These are phyloP conservation scores for Lepidurus couesii DNA, from an alignment of 1,140 invertebrate genomes.

Conservation along the genomic window DNA sequence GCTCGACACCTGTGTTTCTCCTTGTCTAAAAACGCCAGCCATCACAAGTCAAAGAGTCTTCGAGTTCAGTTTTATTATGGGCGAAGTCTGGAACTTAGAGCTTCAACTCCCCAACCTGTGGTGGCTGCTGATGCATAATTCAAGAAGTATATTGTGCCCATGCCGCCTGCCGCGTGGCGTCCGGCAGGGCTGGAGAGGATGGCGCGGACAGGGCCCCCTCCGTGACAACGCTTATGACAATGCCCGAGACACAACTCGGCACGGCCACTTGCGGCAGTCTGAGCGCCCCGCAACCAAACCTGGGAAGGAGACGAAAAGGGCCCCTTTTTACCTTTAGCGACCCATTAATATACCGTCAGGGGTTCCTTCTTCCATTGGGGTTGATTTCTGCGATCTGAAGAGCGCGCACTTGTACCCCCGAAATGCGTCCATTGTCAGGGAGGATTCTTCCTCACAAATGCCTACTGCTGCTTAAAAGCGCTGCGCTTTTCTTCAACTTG, in stretches of 20 bases:
- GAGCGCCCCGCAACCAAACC: neutral
- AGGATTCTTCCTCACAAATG: neutral
- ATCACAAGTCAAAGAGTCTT: neutral
- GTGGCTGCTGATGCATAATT: conserved; percentile 12
- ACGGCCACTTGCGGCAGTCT: neutral
- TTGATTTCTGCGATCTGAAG: neutral
- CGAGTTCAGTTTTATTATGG: neutral
- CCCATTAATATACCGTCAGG: conserved; percentile 13
- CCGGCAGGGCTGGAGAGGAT: neutral
- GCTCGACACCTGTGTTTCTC: neutral
- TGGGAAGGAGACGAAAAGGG: neutral
- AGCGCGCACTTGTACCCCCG: neutral
- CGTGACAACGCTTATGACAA: conserved; percentile 21
- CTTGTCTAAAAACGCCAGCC: neutral
- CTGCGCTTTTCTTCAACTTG: neutral
- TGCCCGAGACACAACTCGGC: conserved; percentile 12
- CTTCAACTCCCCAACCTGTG: conserved; percentile 5
- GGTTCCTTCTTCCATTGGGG: neutral
- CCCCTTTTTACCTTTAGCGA: conserved; percentile 19
- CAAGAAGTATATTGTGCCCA: neutral
- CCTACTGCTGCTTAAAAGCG: conserved; percentile 7
- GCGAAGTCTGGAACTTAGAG: neutral
- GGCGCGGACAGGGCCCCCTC: conserved; percentile 19
- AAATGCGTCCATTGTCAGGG: neutral
- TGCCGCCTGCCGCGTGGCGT: conserved; percentile 19